Percentiles rank a stretch among this genome's conserved stretches.
Conservation (phyloP, 1,140 invertebrate genomes). For the Brachionus paranguensis region DNA sequence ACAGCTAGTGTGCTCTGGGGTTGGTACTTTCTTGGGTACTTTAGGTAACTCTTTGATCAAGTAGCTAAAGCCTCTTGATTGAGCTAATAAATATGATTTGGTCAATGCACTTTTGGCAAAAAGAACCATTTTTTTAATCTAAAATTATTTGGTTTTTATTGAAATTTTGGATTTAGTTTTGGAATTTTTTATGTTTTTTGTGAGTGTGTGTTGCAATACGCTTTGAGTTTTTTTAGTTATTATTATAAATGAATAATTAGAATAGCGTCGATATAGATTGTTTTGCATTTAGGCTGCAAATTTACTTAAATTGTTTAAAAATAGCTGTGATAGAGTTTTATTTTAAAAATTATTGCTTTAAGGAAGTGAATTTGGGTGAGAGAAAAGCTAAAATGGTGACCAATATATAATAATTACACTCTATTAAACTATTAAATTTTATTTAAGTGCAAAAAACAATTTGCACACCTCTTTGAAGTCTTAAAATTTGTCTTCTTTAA, state of each 20-base stretch:
- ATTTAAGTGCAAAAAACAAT: too few species aligned
- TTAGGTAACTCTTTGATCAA: conserved; percentile 36
- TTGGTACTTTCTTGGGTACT: not conserved
- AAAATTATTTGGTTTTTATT: not conserved
- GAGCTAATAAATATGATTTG: not conserved
- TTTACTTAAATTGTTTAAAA: too few species aligned
- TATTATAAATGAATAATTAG: not conserved
- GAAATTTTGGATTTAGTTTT: not conserved
- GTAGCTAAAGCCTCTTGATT: conserved; percentile 21
- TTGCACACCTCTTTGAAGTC: too few species aligned
- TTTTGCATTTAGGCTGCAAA: not conserved
- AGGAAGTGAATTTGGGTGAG: too few species aligned
- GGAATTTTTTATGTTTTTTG: conserved; percentile 9
- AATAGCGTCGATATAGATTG: conserved; percentile 2
- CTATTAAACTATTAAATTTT: too few species aligned
- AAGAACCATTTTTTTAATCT: conserved; percentile 28
- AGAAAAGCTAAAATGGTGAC: too few species aligned
- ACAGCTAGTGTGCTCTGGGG: conserved; percentile 8
- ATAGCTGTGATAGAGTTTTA: too few species aligned
- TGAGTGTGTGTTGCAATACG: conserved; percentile 12
- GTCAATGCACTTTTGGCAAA: conserved; percentile 28
- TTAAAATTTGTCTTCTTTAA: too few species aligned
- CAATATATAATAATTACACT: too few species aligned
- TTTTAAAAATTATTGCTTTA: too few species aligned
- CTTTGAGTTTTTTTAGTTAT: conserved; percentile 11